phyloP scores from a whole-genome alignment of 2,888 invertebrate species.

The Sycophila texana region DNA sequence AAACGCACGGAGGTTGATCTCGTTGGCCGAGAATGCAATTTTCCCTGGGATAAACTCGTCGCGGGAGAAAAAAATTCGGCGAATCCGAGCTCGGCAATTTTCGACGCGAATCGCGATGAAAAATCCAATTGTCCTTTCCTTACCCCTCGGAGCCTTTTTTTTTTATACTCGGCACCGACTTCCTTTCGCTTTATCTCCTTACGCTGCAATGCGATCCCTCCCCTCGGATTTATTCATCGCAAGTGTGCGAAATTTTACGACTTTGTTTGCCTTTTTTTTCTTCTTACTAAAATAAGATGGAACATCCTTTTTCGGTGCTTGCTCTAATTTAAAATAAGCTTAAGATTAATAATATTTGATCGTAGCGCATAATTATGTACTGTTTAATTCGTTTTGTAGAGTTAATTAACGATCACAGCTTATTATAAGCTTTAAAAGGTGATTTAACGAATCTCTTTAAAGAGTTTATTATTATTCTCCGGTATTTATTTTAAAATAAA shows the following conservation, averaged over 20 bases:
- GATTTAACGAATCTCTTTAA: no score
- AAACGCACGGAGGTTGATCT: conserved; percentile 48
- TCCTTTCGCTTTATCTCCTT: conserved; percentile 41
- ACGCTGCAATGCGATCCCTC: conserved; percentile 12
- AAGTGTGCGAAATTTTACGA: not conserved
- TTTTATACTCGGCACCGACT: not conserved
- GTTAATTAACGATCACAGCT: no score
- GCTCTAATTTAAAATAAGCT: no score
- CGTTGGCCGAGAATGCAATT: conserved; percentile 53
- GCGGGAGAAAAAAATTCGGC: conserved; percentile 38
- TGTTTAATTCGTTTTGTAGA: no score
- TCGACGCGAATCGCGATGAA: conserved; percentile 51
- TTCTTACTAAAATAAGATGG: no score
- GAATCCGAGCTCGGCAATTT: conserved; percentile 55
- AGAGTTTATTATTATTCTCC: no score
- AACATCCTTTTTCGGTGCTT: no score
- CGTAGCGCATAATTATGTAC: no score
- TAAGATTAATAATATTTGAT: no score
- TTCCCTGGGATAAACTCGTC: conserved; percentile 54
- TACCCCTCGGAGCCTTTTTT: conserved; percentile 21
- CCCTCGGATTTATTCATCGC: conserved; percentile 6
- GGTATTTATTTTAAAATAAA: no score
- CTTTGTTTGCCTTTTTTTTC: not conserved
- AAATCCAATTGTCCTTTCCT: conserved; percentile 54
- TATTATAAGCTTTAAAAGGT: no score